phyloP scores from a whole-genome alignment of 2,797 vertebrate species.

The Gallirallus australis region DNA sequence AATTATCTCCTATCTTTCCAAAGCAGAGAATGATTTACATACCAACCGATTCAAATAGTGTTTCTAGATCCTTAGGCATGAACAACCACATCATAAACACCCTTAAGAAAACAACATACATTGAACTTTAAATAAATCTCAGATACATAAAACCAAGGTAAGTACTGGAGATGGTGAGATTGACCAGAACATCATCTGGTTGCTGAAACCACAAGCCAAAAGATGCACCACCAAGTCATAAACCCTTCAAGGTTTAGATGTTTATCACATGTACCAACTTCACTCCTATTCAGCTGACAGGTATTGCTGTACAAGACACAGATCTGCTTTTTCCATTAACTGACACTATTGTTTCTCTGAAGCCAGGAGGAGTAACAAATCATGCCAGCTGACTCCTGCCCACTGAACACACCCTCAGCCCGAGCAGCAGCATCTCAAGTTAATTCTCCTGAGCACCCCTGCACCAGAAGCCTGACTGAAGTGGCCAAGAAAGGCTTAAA shows the following conservation, averaged over 20 bases:
- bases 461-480: neutral
- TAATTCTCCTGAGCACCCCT: neutral
- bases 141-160: neutral
- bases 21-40: slow-evolving; percentile 55
- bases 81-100: slow-evolving; percentile 9
- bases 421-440: neutral
- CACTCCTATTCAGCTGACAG: neutral
- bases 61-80: slow-evolving; percentile 3
- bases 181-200: neutral
- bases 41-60: neutral
- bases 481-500: neutral
- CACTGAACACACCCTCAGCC: neutral
- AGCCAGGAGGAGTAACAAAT: neutral
- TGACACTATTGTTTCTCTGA: neutral
- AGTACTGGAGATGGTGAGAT: neutral
- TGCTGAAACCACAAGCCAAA: neutral
- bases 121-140: neutral
- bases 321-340: neutral
- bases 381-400: neutral
- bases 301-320: neutral
- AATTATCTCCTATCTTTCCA: slow-evolving; percentile 43
- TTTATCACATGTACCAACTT: neutral
- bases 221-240: neutral
- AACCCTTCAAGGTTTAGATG: neutral
- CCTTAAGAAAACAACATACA: neutral